Evolutionary conservation across 2,113 vertebrate genomes (phyloP).

Genomic region (Falco punctatus): DNA sequence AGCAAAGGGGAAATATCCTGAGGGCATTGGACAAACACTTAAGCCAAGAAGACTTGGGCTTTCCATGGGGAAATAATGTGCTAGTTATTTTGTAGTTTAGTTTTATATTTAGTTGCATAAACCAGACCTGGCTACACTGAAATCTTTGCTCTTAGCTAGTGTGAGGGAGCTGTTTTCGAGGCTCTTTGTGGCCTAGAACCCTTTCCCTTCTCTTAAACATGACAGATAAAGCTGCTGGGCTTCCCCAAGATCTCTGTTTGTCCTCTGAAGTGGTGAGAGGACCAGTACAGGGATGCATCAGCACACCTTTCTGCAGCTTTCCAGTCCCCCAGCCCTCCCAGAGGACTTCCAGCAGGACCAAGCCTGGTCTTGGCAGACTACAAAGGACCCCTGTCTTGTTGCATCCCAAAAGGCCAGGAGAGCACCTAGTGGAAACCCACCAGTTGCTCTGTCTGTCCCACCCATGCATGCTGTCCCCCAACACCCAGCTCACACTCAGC

Average conservation of each 20-base stretch:
- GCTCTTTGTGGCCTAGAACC: no score
- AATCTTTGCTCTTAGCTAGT: not conserved
- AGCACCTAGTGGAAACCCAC: not conserved
- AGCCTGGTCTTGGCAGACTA: not conserved
- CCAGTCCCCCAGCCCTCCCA: no score
- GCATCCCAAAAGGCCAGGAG: no score
- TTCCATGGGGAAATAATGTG: not conserved
- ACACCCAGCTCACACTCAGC: not conserved
- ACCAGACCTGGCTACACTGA: not conserved
- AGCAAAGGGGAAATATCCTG: not conserved
- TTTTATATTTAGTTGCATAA: not conserved
- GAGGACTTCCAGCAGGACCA: not conserved
- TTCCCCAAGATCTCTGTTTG: not conserved
- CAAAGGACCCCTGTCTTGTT: not conserved
- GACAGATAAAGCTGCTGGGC: not conserved
- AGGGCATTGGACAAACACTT: accelerated
- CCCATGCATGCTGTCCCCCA: no score
- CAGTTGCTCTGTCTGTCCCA: not conserved
- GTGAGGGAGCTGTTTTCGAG: not conserved
- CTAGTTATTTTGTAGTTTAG: not conserved
- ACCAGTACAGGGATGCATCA: not conserved
- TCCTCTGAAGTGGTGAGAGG: accelerated
- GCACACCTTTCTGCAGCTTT: not conserved
- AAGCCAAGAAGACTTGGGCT: not conserved
- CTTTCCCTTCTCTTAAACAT: not conserved